Base-by-base conservation (phyloP, 2,797 vertebrate species). In the Fistularia commersonii region DNA sequence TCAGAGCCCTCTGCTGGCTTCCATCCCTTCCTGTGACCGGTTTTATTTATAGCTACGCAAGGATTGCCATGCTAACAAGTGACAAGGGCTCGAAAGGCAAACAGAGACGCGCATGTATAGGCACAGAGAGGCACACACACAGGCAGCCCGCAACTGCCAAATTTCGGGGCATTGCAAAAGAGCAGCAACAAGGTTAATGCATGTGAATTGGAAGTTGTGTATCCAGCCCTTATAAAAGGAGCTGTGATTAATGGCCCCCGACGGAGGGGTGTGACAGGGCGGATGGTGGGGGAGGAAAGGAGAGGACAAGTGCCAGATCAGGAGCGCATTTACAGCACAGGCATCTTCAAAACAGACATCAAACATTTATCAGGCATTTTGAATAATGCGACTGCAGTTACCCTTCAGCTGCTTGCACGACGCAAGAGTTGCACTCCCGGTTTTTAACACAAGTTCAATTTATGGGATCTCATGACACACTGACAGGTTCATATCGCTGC, bases 41-140 rank as follows among this genome's bases (percentile, higher is more conserved):
- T 62, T 72, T 86, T 90, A 91, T 91, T 90, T 90, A 90, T 89
- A 88, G 86, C 76, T 55, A 51, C 59, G 69, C 62, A 69, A 64
- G 48, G 76, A 69, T 61, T 67, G 67, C 59, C 61, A 66, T 81
- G 72, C 79, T 79, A 84, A 85, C 77, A 77, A 81, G 79, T 77
- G 79, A 81, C 76, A 76, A 61, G 64, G 35, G 48, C 76, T 78
- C 51, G 73, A 66, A 79, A 65, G 61, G 58, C 43, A 54, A 45
- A 64, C 55, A 52, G 52, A 14, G 31, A 38, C 32, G 40, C 32
- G 47, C 36, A 49, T 44, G 49, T 45, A 31, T 46, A 46, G 35
- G 34, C n/a, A n/a, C n/a, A n/a, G n/a, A n/a, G n/a, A n/a, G n/a
- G n/a, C 33, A 45, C 39, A 46, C 57, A 54, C 43, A 57, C 39